A percentile compares a stretch with the other conserved stretches of the same genome.
Evolutionary conservation across 2,797 vertebrate species (phyloP).

Genomic region (Podarcis lilfordi): DNA sequence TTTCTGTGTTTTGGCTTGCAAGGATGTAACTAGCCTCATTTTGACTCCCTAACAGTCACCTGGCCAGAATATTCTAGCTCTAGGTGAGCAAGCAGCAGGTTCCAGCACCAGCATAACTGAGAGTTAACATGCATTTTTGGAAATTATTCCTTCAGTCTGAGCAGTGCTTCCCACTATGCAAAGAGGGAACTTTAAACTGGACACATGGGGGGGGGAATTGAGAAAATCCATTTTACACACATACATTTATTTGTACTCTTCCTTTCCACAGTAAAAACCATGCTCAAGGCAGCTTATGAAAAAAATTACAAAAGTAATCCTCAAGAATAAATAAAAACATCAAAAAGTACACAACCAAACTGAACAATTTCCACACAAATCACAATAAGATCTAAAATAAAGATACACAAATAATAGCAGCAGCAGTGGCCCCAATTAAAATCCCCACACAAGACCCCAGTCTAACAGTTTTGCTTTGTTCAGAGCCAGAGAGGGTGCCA

Average conservation of each 20-base stretch:
- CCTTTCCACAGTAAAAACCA: too few relatives aligned
- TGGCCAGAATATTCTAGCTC: neutral
- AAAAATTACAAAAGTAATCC: too few relatives aligned
- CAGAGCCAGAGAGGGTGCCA: neutral
- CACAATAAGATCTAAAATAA: too few relatives aligned
- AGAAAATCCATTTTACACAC: too few relatives aligned
- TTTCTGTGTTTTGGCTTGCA: neutral
- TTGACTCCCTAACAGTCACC: neutral
- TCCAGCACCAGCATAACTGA: neutral
- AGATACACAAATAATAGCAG: too few relatives aligned
- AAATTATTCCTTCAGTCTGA: neutral
- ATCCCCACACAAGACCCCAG: too few relatives aligned
- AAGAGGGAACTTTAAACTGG: neutral
- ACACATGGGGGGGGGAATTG: neutral
- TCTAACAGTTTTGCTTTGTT: neutral
- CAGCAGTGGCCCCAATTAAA: too few relatives aligned
- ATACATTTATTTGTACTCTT: too few relatives aligned
- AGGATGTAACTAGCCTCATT: neutral
- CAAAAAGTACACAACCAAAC: too few relatives aligned
- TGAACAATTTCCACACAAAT: too few relatives aligned
- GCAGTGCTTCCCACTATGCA: neutral
- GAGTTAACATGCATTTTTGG: neutral
- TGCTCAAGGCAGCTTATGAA: too few relatives aligned
- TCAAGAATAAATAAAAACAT: too few relatives aligned
- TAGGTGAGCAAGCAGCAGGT: neutral